Evolutionary conservation across 2,888 invertebrate genomes (phyloP).

Genomic region (Pinctada fucata): DNA sequence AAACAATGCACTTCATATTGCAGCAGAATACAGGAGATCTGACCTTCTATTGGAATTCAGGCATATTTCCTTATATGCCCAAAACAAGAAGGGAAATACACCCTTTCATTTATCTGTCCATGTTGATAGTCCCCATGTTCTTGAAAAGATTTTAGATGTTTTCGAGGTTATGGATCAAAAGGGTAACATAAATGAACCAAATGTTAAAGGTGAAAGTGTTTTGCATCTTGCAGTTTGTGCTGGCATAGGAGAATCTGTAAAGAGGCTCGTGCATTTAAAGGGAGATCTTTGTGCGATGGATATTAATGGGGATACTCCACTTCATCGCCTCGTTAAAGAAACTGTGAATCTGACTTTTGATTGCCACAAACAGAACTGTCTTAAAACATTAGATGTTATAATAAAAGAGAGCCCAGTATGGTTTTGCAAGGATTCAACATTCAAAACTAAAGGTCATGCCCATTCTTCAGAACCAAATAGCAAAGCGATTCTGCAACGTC

Average conservation of each 20-base stretch:
- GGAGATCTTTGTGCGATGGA: conserved; percentile 60
- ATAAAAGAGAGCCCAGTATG: conserved; percentile 60
- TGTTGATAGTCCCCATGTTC: conserved; percentile 59
- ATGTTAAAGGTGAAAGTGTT: conserved; percentile 54
- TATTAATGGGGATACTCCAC: conserved; percentile 65
- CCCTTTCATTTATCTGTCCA: conserved; percentile 67
- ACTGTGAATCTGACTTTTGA: conserved; percentile 47
- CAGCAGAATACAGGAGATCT: conserved; percentile 65
- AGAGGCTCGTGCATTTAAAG: conserved; percentile 51
- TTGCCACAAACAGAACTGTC: conserved; percentile 33
- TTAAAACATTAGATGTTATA: conserved; percentile 57
- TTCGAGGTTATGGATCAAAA: conserved; percentile 67
- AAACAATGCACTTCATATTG: conserved; percentile 73
- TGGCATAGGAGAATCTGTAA: conserved; percentile 50
- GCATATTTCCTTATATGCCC: conserved; percentile 64
- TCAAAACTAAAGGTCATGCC: background rate
- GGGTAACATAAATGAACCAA: conserved; percentile 65
- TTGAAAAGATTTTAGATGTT: conserved; percentile 66
- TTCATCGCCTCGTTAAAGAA: conserved; percentile 64
- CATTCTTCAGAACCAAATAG: too few species aligned
- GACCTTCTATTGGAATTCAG: conserved; percentile 69
- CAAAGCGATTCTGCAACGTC: background rate
- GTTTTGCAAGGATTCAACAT: conserved; percentile 59
- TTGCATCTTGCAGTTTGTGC: conserved; percentile 62
- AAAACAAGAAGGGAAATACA: conserved; percentile 62